These are phyloP conservation scores for Umimayanthus kanabou DNA, from an alignment of 92 coral and sea anemone species.

Conservation along the genomic window DNA sequence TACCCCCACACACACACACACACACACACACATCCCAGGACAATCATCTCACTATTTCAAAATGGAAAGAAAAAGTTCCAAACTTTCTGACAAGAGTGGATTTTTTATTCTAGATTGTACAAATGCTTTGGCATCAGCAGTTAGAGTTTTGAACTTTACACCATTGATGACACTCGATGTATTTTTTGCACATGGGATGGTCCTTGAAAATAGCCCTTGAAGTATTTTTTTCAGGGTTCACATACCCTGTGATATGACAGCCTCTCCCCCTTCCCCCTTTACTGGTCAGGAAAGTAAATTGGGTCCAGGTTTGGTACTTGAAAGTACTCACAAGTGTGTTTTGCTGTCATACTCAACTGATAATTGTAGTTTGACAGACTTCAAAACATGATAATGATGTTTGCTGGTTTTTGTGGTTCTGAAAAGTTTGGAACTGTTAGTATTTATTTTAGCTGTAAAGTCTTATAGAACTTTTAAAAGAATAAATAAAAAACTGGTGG, in stretches of 20 bases:
- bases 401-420: neutral
- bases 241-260: too few species aligned
- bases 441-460: too few species aligned
- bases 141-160: too few species aligned
- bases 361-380: neutral
- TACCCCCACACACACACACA: neutral
- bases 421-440: too few species aligned
- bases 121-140: too few species aligned
- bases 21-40: neutral
- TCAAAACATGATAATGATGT: neutral
- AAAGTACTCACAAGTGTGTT: neutral
- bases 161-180: too few species aligned
- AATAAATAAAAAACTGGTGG: too few species aligned
- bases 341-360: constrained; percentile 13
- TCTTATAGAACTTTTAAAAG: too few species aligned
- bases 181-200: too few species aligned
- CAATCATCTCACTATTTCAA: neutral
- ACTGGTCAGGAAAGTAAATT: neutral
- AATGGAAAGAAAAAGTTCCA: neutral
- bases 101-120: too few species aligned
- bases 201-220: neutral
- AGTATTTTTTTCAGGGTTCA: too few species aligned
- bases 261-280: neutral
- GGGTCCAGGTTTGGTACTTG: neutral
- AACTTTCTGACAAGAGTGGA: neutral